Conservation (phyloP, 2,113 vertebrate genomes). For the Neolamprologus falcicula region DNA sequence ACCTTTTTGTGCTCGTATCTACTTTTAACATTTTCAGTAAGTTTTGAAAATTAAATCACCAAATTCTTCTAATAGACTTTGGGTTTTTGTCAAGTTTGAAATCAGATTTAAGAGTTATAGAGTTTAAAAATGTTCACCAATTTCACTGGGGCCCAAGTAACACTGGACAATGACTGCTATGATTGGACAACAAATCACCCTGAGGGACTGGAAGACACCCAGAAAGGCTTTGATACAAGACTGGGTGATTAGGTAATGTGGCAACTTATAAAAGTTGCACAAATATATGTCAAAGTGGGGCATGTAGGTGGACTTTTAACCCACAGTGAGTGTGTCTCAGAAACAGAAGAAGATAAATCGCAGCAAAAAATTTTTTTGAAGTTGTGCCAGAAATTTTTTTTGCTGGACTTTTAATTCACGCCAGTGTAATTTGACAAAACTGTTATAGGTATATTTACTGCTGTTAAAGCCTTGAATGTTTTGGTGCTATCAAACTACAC, state of each 20-base stretch:
- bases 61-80: background rate
- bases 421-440: background rate
- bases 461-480: background rate
- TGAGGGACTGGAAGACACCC: background rate
- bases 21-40: background rate
- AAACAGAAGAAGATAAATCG: no score
- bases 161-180: background rate
- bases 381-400: no score
- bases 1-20: background rate
- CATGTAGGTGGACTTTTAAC: background rate
- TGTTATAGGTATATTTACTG: background rate
- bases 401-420: background rate
- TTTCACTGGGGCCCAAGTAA: accelerated
- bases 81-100: background rate
- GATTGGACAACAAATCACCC: background rate
- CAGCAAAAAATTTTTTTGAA: no score
- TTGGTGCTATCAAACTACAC: background rate
- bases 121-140: background rate
- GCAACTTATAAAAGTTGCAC: background rate
- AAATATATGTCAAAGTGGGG: background rate
- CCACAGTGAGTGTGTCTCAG: accelerated
- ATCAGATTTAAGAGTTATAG: background rate
- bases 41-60: background rate
- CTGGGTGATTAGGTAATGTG: background rate
- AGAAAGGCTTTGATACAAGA: background rate